Evolutionary conservation across 2,888 invertebrate species (phyloP).

Genomic region (Cerastis leucographa): DNA sequence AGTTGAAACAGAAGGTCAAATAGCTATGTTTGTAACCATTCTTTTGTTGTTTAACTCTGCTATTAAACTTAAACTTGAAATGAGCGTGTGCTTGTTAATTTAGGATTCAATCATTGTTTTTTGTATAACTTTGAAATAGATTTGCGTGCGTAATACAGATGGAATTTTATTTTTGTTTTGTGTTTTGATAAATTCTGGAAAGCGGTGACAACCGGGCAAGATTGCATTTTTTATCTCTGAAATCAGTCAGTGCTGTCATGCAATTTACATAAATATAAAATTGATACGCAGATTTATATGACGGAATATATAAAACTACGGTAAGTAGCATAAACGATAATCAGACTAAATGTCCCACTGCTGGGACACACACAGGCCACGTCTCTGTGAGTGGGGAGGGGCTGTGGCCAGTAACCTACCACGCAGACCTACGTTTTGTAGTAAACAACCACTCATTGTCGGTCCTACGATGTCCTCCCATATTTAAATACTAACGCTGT

Average conservation of each 20-base stretch:
- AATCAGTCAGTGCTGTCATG: background rate
- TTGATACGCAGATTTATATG: background rate
- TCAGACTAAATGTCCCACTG: background rate
- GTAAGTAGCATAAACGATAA: background rate
- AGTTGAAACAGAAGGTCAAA: slow-evolving; percentile 46
- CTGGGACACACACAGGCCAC: background rate
- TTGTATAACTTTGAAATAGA: background rate
- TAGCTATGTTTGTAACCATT: slow-evolving; percentile 22
- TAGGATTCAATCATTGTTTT: slow-evolving; percentile 4
- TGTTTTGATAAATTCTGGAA: background rate
- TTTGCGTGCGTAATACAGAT: background rate
- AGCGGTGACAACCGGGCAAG: slow-evolving; percentile 2
- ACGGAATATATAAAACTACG: background rate
- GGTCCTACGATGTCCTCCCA: too few species aligned
- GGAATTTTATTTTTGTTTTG: background rate
- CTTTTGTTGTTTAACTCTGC: slow-evolving; percentile 56
- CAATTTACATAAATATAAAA: background rate
- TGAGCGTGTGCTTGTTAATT: slow-evolving; percentile 22
- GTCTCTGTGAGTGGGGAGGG: background rate
- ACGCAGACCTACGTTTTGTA: background rate
- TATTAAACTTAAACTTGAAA: slow-evolving; percentile 47
- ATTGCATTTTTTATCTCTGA: background rate
- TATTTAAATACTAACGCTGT: too few species aligned
- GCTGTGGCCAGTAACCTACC: background rate
- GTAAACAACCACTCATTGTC: too few species aligned